Evolutionary conservation across 1,140 invertebrate genomes (phyloP), one percentile per base, ranked within the genome.

Genomic region (Brachionus rubens): DNA sequence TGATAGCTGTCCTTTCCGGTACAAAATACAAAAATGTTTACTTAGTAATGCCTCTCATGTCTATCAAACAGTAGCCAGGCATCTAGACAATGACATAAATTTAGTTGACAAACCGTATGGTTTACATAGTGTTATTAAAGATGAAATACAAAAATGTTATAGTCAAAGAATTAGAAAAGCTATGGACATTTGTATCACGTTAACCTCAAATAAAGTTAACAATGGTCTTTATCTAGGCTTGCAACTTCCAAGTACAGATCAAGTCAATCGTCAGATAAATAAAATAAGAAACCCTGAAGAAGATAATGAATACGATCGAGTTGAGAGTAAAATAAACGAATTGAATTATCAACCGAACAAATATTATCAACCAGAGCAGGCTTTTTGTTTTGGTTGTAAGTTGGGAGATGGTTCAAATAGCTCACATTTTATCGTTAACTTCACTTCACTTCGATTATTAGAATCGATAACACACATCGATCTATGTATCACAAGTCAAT

Each of bases 151-250:
- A 16, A 54, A 14, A 12, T 54, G 21, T 28, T 54, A 14, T 28
- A 54, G 26, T 54, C 52, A 54, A 54, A 21, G 52, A 28, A 54
- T 28, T 28, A 21, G 52, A 28, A 30, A 54, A 54, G 21, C 24
- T 28, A 54, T 54, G 52, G 52, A 54, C 28, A 54, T 54, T 54
- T 54, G 52, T 28, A 54, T 54, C 28, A 54, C 52, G 28, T 28
- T 54, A 28, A 54, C 24, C 6, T 28, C 52, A 28, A 54, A 54
- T 54, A 4, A 54, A 28, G 24, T 54, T 28, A 54, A 54, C 10
- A 30, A 54, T 54, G 52, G 52, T 30, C 14, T 28, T 28, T 54
- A 30, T 28, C 21, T 28, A 54, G 52, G 52, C 28, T 28, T 54
- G 28, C 24, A 21, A 28, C 24, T 54, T 12, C 24, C 24, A 54